These are phyloP conservation scores for Caiman crocodilus DNA, from an alignment of 2,797 vertebrate genomes.

Conservation along the genomic window DNA sequence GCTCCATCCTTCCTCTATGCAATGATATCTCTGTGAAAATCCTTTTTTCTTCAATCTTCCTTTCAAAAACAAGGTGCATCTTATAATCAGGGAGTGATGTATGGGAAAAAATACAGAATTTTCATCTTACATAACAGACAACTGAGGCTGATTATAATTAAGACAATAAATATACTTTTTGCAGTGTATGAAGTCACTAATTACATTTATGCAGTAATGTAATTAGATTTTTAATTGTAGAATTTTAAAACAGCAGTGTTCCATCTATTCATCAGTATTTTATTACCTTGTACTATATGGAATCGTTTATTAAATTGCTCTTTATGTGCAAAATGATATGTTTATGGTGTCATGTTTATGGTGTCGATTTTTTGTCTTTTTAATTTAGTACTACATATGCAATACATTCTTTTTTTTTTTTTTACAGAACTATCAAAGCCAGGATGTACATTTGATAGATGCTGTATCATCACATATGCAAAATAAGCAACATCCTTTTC, in stretches of 20 bases:
- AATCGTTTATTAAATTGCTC: neutral
- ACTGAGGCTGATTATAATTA: conserved; percentile 14
- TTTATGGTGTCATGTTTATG: neutral
- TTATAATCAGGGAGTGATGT: too few relatives aligned
- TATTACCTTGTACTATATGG: neutral
- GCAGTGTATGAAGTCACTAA: neutral
- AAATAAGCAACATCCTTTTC: neutral
- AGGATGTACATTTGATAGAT: neutral
- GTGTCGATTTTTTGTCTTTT: neutral
- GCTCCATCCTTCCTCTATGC: too few relatives aligned
- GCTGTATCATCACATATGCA: neutral
- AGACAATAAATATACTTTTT: neutral
- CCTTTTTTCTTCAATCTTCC: too few relatives aligned
- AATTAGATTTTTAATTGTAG: conserved; percentile 13
- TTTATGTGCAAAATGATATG: neutral
- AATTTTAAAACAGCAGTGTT: neutral
- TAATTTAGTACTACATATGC: neutral
- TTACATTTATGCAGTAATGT: neutral
- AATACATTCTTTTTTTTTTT: neutral
- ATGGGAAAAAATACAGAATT: too few relatives aligned
- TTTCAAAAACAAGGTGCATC: too few relatives aligned
- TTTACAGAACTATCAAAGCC: neutral
- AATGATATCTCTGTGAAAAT: too few relatives aligned
- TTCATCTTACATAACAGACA: neutral
- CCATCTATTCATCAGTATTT: neutral